Conservation (phyloP, 2,888 invertebrate genomes). For the Phrixothrix hirtus region DNA sequence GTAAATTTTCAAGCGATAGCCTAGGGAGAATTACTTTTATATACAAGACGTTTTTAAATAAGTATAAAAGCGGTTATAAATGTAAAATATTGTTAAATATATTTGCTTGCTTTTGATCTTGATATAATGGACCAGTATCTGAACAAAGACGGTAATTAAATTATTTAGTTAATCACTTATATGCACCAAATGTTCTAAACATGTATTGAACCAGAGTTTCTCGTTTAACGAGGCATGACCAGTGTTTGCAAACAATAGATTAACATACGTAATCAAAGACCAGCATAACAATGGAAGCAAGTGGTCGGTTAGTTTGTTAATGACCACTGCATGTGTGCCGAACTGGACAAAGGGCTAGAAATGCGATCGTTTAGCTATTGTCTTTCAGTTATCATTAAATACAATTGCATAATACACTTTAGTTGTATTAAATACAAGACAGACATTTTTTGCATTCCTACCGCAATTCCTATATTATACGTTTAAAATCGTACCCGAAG, state of each 20-base stretch:
- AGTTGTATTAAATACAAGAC: too few species aligned
- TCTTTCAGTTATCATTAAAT: background rate
- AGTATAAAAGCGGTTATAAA: too few species aligned
- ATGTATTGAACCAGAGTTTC: slow-evolving; percentile 24
- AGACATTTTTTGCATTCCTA: too few species aligned
- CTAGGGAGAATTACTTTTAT: too few species aligned
- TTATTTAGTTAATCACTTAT: background rate
- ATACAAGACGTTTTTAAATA: too few species aligned
- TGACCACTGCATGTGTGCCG: slow-evolving; percentile 21
- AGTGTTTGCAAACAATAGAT: slow-evolving; percentile 46
- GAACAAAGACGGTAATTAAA: background rate
- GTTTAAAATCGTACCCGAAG: too few species aligned
- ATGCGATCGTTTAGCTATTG: background rate
- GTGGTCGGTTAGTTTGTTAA: slow-evolving; percentile 25
- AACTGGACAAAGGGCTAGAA: slow-evolving; percentile 9
- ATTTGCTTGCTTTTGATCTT: too few species aligned
- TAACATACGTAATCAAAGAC: slow-evolving; percentile 37
- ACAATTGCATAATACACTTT: too few species aligned
- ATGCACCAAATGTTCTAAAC: slow-evolving; percentile 15
- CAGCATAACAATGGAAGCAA: slow-evolving; percentile 21
- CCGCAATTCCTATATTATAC: too few species aligned
- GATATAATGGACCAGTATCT: too few species aligned
- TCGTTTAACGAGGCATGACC: slow-evolving; percentile 47
- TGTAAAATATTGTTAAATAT: too few species aligned
- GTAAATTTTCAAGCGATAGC: too few species aligned